Conservation (phyloP, 2,888 invertebrate genomes). For the Hypercompe scribonia region DNA sequence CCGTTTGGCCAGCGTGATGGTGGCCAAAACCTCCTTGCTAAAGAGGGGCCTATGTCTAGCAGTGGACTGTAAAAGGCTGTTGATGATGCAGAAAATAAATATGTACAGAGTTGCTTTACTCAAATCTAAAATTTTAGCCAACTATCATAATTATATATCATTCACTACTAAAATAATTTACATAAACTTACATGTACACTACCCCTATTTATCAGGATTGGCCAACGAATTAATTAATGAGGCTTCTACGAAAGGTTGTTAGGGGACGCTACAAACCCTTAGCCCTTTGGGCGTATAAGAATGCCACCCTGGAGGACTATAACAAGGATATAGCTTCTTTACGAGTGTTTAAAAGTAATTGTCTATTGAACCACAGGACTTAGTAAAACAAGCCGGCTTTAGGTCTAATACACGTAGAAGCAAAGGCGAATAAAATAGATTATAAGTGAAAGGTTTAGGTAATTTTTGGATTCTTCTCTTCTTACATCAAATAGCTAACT, state of each 20-base stretch:
- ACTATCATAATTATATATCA: not conserved
- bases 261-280: slow-evolving; percentile 46
- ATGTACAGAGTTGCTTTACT: too few species aligned
- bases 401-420: not conserved
- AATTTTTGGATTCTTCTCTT: not conserved
- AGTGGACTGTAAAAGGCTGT: too few species aligned
- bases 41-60: too few species aligned
- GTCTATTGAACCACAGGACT: slow-evolving; percentile 55
- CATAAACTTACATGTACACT: slow-evolving; percentile 8
- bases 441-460: not conserved
- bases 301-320: slow-evolving; percentile 59
- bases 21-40: too few species aligned
- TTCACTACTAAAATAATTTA: slow-evolving; percentile 5
- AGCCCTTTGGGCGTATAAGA: slow-evolving; percentile 55
- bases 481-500: not conserved
- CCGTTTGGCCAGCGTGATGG: too few species aligned
- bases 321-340: slow-evolving; percentile 56
- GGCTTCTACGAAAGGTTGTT: slow-evolving; percentile 65
- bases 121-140: too few species aligned
- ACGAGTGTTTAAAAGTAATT: slow-evolving; percentile 67
- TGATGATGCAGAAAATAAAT: too few species aligned
- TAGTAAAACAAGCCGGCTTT: slow-evolving; percentile 20
- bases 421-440: not conserved
- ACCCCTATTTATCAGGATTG: slow-evolving; percentile 70
- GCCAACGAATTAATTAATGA: slow-evolving; percentile 74